Conservation (phyloP, 2,797 vertebrate genomes). For the Labroides dimidiatus region DNA sequence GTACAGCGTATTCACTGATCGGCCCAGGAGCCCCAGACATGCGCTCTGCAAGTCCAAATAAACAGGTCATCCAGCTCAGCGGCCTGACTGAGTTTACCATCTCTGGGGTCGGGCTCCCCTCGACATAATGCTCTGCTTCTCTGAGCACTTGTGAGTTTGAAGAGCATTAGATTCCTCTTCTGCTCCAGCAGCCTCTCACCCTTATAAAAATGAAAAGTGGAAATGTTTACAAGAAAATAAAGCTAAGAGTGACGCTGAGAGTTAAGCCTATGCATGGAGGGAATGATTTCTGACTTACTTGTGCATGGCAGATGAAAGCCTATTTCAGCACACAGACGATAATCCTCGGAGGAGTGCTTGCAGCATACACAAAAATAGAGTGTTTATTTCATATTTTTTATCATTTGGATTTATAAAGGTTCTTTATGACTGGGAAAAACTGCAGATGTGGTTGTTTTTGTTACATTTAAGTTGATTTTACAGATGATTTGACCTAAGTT, state of each 20-base stretch:
- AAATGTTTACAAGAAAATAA: constrained; percentile 65
- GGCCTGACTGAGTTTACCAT: constrained; percentile 49
- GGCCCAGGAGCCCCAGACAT: constrained; percentile 61
- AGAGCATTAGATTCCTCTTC: constrained; percentile 58
- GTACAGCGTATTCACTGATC: constrained; percentile 66
- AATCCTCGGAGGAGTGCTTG: constrained; percentile 15
- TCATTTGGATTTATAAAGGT: not conserved
- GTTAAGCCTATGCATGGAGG: constrained; percentile 2
- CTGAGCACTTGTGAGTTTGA: constrained; percentile 53
- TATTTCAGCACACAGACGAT: constrained; percentile 1
- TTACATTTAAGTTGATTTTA: not conserved
- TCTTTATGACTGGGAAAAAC: not conserved
- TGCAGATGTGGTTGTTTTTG: not conserved
- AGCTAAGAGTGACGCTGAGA: constrained; percentile 32
- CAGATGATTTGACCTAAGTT: not conserved
- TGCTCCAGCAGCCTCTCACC: constrained; percentile 50
- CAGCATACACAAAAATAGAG: constrained; percentile 1
- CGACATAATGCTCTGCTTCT: constrained; percentile 54
- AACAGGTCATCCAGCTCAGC: constrained; percentile 74
- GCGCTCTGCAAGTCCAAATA: constrained; percentile 74
- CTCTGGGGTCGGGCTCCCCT: constrained; percentile 37
- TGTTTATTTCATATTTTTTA: not conserved
- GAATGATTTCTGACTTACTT: constrained; percentile 28
- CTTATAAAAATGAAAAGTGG: constrained; percentile 53
- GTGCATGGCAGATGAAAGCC: constrained; percentile 8